phyloP scores from a whole-genome alignment of 2,797 vertebrate genomes.

The Taenioides sp. region DNA sequence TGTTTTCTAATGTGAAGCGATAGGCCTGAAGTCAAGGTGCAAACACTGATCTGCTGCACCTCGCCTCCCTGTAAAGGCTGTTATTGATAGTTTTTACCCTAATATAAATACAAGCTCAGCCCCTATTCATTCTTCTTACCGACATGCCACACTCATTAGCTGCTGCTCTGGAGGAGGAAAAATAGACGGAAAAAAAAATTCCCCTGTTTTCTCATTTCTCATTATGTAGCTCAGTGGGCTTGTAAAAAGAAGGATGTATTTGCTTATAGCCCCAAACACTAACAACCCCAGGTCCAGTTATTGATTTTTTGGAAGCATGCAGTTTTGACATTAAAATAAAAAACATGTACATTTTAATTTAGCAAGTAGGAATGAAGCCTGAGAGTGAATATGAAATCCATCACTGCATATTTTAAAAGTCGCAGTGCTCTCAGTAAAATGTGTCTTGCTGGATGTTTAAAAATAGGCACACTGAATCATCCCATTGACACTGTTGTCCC shows the following conservation, averaged over 20 bases:
- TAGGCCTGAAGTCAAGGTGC: conserved; percentile 43
- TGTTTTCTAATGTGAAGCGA: conserved; percentile 58
- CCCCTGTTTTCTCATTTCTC: conserved; percentile 49
- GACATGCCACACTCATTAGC: conserved; percentile 66
- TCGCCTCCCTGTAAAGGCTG: conserved; percentile 52
- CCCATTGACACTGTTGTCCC: conserved; percentile 49
- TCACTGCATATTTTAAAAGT: conserved; percentile 67
- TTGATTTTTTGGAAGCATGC: conserved; percentile 62
- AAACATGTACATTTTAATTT: conserved; percentile 61
- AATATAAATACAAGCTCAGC: conserved; percentile 53
- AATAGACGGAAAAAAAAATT: conserved; percentile 47
- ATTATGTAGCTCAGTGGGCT: conserved; percentile 57
- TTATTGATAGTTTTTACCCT: conserved; percentile 70
- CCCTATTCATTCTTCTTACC: conserved; percentile 37
- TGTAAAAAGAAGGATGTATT: conserved; percentile 52
- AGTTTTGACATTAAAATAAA: conserved; percentile 40
- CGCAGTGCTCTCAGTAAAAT: conserved; percentile 43
- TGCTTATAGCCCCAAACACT: conserved; percentile 60
- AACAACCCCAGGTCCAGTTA: conserved; percentile 65
- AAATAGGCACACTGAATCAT: conserved; percentile 59
- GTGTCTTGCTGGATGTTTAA: conserved; percentile 39
- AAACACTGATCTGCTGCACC: conserved; percentile 63
- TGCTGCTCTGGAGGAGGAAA: conserved; percentile 26
- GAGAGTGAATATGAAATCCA: conserved; percentile 57
- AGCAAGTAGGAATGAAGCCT: conserved; percentile 36